Evolutionary conservation across 2,797 vertebrate genomes (phyloP), one percentile per base, ranked within the genome.

Genomic region (Leptatherina wallacei): DNA sequence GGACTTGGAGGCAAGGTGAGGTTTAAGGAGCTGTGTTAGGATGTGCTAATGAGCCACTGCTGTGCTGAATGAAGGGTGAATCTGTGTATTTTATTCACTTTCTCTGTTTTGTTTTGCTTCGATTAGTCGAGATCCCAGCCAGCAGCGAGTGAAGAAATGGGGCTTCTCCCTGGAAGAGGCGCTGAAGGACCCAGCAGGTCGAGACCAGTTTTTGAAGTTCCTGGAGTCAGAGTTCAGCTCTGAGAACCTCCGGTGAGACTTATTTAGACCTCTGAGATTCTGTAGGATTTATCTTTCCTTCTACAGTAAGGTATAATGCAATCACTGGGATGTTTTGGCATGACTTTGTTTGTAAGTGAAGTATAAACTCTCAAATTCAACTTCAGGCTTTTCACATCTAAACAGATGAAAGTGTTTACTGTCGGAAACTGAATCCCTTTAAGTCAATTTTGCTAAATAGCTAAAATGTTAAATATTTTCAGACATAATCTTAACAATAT

Each of bases 141-240:
- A 98, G 88, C 96, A 97, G 84, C 95, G 97, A 52, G 97, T 99
- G 59, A 98, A 96, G 91, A 95, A 95, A 83, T 98, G 97, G 97
- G 95, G 95, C 54, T 99, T 98, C 91, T 96, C 95, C 70, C 94
- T 98, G 61, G 96, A 98, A 62, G 97, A 98, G 85, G 94, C 97
- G 0, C 88, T 99, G 69, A 98, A 97, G 85, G 97, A 99, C 80
- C 95, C 97, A 1, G 95, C 94, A 24, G 97, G 97, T 27, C 93
- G 94, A 67, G 97, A 98, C 75, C 97, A 97, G 86, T 99, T 99
- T 82, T 93, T 98, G 77, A 97, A 96, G 85, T 99, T 98, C 85
- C 88, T 99, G 79, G 97, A 99, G 91, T 98, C 97, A 0, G 97
- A 99, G 90, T 99, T 99, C 95, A 99, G 97, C 92, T 99, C 97